These are phyloP conservation scores for Leucozona laternaria DNA, from an alignment of 2,888 invertebrate species.

Conservation along the genomic window DNA sequence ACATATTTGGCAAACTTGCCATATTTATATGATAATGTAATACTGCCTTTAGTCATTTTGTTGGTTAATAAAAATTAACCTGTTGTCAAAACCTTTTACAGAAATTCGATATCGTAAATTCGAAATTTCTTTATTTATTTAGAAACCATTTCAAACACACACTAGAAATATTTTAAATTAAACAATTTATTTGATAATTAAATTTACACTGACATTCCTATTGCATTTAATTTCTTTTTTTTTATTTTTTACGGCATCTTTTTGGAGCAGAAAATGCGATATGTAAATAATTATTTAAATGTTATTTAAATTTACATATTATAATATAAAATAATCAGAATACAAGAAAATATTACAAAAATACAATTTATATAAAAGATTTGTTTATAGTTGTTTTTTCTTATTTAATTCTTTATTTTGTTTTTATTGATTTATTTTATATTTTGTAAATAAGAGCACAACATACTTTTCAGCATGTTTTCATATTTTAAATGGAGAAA, in stretches of 20 bases:
- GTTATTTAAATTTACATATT: constrained; percentile 54
- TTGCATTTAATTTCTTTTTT: constrained; percentile 44
- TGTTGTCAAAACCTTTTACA: no score
- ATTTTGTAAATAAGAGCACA: constrained; percentile 64
- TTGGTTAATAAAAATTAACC: no score
- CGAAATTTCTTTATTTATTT: no score
- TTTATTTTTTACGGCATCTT: constrained; percentile 50
- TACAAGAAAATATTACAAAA: constrained; percentile 73
- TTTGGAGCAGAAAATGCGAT: constrained; percentile 65
- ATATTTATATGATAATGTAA: no score
- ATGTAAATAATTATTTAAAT: constrained; percentile 68
- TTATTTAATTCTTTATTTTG: constrained; percentile 7
- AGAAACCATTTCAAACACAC: neutral
- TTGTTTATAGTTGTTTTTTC: constrained; percentile 30
- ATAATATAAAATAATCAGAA: constrained; percentile 59
- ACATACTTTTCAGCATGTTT: constrained; percentile 57
- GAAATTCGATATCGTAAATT: no score
- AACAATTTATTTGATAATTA: constrained; percentile 74
- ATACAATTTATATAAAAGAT: constrained; percentile 62
- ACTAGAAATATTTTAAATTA: constrained; percentile 52
- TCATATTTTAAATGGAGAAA: constrained; percentile 27
- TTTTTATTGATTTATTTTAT: constrained; percentile 39
- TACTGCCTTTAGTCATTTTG: no score
- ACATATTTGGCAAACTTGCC: no score
- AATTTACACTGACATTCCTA: constrained; percentile 72